Base-by-base conservation (phyloP, 2,888 invertebrate species). In the Xanthostigma xanthostigma region DNA sequence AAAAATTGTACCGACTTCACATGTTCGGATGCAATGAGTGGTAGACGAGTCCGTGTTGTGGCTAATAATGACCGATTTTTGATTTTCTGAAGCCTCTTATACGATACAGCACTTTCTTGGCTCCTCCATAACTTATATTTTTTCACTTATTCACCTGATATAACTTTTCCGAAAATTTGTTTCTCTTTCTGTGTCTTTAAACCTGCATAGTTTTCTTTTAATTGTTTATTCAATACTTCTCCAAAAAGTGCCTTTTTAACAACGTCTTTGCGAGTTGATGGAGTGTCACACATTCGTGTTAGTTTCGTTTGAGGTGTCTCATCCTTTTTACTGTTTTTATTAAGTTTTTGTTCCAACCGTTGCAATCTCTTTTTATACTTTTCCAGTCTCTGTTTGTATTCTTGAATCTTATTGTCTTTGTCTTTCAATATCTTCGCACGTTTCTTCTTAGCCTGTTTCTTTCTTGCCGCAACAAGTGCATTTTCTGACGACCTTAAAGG, bases 1-100 rank as follows among this genome's bases (percentile, higher is more conserved):
- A 57, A 58, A 3, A 36, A 48, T 46, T 39, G 53, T 45, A 55
- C 53, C 36, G 46, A 50, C 2, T 49, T 54, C 35, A n/a, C n/a
- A n/a, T n/a, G n/a, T n/a, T n/a, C n/a, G n/a, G n/a, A n/a, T n/a
- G n/a, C n/a, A n/a, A n/a, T n/a, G n/a, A n/a, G n/a, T n/a, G n/a
- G n/a, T n/a, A n/a, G n/a, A n/a, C n/a, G n/a, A n/a, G n/a, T n/a
- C n/a, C n/a, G n/a, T n/a, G n/a, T n/a, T n/a, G n/a, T n/a, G n/a
- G n/a, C n/a, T n/a, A n/a, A n/a, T n/a, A n/a, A n/a, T n/a, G n/a
- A n/a, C n/a, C n/a, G n/a, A n/a, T n/a, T n/a, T n/a, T 51, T 49
- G 37, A 13, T 46, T 50, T 53, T 54, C 47, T 51, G 49, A 44
- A 49, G 39, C 48, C 40, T 53, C 41, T 51, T 51, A 46, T 50